A percentile compares a stretch with the other conserved stretches of the same genome.
Conservation (phyloP, 2,113 vertebrate species). For the Tiliqua scincoides region DNA sequence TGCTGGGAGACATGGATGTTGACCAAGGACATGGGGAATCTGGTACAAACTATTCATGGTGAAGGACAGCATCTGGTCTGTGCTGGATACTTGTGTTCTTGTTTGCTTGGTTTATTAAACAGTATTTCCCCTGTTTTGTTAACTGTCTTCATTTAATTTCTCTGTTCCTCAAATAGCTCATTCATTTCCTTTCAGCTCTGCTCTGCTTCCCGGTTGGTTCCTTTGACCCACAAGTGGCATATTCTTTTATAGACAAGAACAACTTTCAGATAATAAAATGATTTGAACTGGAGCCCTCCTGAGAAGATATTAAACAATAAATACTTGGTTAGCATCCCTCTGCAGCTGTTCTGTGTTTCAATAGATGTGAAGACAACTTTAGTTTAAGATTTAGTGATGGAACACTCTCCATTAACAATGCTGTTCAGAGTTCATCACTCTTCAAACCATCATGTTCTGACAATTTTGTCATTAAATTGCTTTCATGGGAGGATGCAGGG, state of each 20-base stretch:
- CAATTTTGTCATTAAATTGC: not conserved
- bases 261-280: slow-evolving; percentile 2
- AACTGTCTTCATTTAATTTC: not conserved
- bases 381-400: not conserved
- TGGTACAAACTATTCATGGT: not conserved
- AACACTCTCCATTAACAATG: not conserved
- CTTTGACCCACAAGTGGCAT: not conserved
- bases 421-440: not conserved
- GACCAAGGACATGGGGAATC: too few relatives aligned
- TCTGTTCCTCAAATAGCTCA: not conserved
- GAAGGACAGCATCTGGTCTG: not conserved
- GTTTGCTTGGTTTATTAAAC: not conserved
- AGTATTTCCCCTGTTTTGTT: not conserved
- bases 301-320: slow-evolving; percentile 16
- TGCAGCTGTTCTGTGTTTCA: slow-evolving; percentile 14
- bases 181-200: not conserved
- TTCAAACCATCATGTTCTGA: not conserved
- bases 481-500: not conserved
- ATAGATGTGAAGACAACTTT: slow-evolving; percentile 3
- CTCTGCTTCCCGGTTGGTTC: not conserved
- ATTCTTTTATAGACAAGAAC: slow-evolving; percentile 20
- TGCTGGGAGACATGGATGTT: too few relatives aligned
- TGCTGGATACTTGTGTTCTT: not conserved
- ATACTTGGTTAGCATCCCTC: slow-evolving; percentile 5
- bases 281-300: not conserved